A percentile compares a stretch with the other conserved stretches of the same genome.
These are phyloP conservation scores for Grus americana DNA, from an alignment of 2,113 vertebrate species.

Conservation along the genomic window DNA sequence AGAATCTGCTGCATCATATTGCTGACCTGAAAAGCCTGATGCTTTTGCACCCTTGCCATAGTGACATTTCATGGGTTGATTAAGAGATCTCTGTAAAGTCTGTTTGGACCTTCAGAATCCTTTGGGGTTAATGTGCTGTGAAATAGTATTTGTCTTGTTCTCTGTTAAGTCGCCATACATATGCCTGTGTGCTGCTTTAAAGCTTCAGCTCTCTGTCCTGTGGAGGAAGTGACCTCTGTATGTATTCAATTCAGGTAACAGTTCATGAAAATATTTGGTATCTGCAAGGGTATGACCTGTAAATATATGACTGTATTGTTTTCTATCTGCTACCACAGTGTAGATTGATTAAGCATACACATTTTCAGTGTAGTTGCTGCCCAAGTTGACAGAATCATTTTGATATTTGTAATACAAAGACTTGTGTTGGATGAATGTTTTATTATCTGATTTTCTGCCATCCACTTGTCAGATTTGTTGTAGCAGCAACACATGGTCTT, in stretches of 20 bases:
- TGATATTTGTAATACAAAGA: not conserved
- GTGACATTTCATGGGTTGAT: not conserved
- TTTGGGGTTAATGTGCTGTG: not conserved
- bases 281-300: not conserved
- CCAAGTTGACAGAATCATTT: not conserved
- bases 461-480: constrained; percentile 1
- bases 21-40: not conserved
- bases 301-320: not conserved
- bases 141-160: not conserved
- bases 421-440: constrained; percentile 16
- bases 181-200: not conserved
- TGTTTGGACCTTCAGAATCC: not conserved
- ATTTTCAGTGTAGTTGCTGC: not conserved
- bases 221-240: not conserved
- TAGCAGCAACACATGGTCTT: constrained; percentile 24
- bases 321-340: not conserved
- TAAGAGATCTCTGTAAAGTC: not conserved
- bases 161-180: not conserved
- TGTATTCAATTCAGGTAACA: not conserved
- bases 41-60: not conserved
- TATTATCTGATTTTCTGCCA: constrained; percentile 24
- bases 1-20: not conserved
- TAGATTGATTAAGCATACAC: not conserved
- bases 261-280: not conserved
- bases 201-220: not conserved